These are phyloP conservation scores for Todus mexicanus DNA, from an alignment of 2,797 vertebrate species.

Conservation along the genomic window DNA sequence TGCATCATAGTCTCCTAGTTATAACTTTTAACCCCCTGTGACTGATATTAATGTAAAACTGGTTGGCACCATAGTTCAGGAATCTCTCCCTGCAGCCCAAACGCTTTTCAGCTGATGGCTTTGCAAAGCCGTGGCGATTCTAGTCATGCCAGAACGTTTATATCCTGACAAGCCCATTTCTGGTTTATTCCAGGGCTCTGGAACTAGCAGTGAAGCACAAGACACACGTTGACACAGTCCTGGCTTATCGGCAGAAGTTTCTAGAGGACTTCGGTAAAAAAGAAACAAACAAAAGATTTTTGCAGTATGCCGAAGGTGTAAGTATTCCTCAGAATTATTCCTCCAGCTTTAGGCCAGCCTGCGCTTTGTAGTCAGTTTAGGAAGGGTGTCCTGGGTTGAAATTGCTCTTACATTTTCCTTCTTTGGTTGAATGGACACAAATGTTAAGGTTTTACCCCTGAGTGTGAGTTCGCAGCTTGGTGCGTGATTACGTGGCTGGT, in stretches of 20 bases:
- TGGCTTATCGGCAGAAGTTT: conserved; percentile 90
- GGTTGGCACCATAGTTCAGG: not conserved
- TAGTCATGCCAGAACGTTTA: conserved; percentile 7
- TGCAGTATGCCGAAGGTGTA: conserved; percentile 92
- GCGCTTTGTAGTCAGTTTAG: not conserved
- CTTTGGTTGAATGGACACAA: not conserved
- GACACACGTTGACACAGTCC: conserved; percentile 97
- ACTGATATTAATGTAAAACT: not conserved
- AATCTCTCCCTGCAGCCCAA: not conserved
- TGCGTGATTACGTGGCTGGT: not conserved
- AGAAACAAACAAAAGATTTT: conserved; percentile 92
- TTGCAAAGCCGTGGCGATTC: not conserved
- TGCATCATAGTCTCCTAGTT: not conserved
- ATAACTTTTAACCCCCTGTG: not conserved
- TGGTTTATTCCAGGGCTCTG: conserved; percentile 83
- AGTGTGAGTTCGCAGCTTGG: not conserved
- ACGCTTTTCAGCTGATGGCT: not conserved
- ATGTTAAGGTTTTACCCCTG: not conserved
- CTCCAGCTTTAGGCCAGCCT: not conserved
- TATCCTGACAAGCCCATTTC: not conserved
- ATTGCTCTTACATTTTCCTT: not conserved
- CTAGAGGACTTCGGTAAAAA: conserved; percentile 88
- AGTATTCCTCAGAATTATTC: conserved; percentile 49
- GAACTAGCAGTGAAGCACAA: conserved; percentile 96
- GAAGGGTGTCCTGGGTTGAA: no score